A percentile compares a stretch with the other conserved stretches of the same genome.
phyloP scores from a whole-genome alignment of 2,113 vertebrate species.

The Callionymus lyra region DNA sequence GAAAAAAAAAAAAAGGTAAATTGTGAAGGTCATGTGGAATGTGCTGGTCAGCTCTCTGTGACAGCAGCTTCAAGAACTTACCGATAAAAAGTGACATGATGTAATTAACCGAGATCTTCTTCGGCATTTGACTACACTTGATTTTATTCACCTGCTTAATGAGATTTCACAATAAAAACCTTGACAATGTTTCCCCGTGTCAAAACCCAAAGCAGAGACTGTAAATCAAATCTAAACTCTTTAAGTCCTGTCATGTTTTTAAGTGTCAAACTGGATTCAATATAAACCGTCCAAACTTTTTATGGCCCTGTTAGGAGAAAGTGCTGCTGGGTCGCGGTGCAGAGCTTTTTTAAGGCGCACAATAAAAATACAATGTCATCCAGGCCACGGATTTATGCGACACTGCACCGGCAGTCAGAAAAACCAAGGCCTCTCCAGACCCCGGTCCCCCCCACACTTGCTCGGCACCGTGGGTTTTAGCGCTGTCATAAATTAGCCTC shows the following conservation, averaged over 20 bases:
- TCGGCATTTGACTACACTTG: slow-evolving; percentile 24
- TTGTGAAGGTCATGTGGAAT: slow-evolving; percentile 73
- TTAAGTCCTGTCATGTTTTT: no score
- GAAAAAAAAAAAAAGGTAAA: slow-evolving; percentile 44
- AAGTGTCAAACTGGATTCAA: slow-evolving; percentile 4
- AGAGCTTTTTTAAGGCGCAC: slow-evolving; percentile 5
- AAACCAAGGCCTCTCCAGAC: slow-evolving; percentile 40
- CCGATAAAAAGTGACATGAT: slow-evolving; percentile 65
- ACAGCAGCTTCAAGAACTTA: slow-evolving; percentile 46
- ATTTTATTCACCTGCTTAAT: slow-evolving; percentile 29
- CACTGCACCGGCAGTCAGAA: slow-evolving; percentile 23
- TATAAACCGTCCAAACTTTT: slow-evolving; percentile 2
- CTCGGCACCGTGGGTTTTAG: slow-evolving; percentile 50
- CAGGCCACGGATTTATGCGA: slow-evolving; percentile 30
- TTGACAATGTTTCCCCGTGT: no score
- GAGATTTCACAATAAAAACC: no score
- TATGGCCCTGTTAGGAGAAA: neutral
- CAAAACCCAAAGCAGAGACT: no score
- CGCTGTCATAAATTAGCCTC: slow-evolving; percentile 60
- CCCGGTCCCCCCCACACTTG: slow-evolving; percentile 2
- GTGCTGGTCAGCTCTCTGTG: slow-evolving; percentile 70
- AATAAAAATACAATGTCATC: slow-evolving; percentile 31
- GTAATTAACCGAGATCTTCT: slow-evolving; percentile 51
- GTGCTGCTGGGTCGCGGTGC: no score
- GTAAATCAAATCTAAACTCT: slow-evolving; percentile 1